Evolutionary conservation across 1,140 invertebrate species (phyloP).

Genomic region (Zelostemma sp.): DNA sequence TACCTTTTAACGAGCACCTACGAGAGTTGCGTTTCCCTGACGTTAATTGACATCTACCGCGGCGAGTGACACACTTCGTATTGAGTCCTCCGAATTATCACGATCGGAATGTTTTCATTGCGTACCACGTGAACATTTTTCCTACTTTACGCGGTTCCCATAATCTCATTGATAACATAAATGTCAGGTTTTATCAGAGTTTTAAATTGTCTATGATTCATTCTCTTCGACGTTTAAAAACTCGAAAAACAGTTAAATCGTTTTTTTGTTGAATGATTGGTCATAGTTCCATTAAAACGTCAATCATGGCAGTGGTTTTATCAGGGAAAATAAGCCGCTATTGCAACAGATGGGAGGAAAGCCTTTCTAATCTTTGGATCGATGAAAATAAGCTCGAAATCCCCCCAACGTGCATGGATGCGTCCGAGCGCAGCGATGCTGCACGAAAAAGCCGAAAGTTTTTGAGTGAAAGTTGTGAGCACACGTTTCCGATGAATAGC

Average conservation of each 20-base stretch:
- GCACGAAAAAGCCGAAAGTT: neutral
- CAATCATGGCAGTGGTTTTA: neutral
- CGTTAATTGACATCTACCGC: slow-evolving; percentile 55
- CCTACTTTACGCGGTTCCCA: neutral
- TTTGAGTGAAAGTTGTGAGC: neutral
- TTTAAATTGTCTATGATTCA: no score
- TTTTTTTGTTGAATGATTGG: neutral
- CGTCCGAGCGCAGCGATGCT: neutral
- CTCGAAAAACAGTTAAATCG: no score
- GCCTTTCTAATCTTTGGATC: neutral
- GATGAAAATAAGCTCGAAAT: neutral
- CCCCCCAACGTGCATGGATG: neutral
- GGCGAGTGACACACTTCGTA: slow-evolving; percentile 48
- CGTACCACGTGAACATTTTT: neutral
- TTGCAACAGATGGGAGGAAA: neutral
- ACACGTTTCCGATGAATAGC: no score
- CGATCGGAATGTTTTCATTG: slow-evolving; percentile 12
- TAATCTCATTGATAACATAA: no score
- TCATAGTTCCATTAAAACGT: neutral
- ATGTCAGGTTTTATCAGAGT: no score
- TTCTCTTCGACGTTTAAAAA: no score
- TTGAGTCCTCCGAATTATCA: slow-evolving; percentile 20
- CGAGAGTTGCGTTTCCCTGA: slow-evolving; percentile 36
- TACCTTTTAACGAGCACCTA: slow-evolving; percentile 24
- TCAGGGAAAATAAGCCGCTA: neutral